Evolutionary conservation across 2,888 invertebrate species (phyloP).

Genomic region (Artemia sp.): DNA sequence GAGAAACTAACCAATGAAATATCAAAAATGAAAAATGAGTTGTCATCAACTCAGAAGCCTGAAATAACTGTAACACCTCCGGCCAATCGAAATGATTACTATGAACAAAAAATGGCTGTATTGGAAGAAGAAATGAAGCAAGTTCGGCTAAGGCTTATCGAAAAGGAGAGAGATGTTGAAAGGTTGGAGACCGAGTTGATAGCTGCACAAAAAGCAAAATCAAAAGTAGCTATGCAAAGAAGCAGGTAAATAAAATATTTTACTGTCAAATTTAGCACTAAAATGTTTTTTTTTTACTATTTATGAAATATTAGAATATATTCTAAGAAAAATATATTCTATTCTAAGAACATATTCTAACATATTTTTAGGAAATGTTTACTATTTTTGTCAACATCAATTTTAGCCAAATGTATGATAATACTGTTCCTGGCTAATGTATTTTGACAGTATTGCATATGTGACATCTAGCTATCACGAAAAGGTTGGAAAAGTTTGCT

Average conservation of each 20-base stretch:
- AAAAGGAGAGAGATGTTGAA: conserved; percentile 57
- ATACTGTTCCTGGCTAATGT: too few species aligned
- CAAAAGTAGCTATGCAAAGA: conserved; percentile 28
- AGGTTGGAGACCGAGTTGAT: conserved; percentile 52
- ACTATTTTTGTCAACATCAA: too few species aligned
- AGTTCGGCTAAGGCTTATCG: conserved; percentile 53
- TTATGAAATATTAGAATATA: too few species aligned
- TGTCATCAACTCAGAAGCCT: conserved; percentile 31
- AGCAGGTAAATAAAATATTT: conserved; percentile 27
- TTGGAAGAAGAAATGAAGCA: conserved; percentile 49
- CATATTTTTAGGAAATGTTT: too few species aligned
- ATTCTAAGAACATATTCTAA: too few species aligned
- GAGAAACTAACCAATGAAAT: conserved; percentile 53
- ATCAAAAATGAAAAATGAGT: conserved; percentile 55
- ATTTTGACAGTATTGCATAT: too few species aligned
- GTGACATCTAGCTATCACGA: too few species aligned
- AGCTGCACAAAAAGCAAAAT: conserved; percentile 34
- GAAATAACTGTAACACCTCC: conserved; percentile 3
- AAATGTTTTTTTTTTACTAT: too few species aligned
- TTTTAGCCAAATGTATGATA: too few species aligned
- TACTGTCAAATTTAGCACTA: too few species aligned
- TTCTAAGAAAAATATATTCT: too few species aligned
- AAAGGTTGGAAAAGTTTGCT: too few species aligned
- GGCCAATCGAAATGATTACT: conserved; percentile 34
- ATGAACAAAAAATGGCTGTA: conserved; percentile 44